These are phyloP conservation scores for Hystrix cristata DNA, from an alignment of 2,113 vertebrate species.

Conservation along the genomic window DNA sequence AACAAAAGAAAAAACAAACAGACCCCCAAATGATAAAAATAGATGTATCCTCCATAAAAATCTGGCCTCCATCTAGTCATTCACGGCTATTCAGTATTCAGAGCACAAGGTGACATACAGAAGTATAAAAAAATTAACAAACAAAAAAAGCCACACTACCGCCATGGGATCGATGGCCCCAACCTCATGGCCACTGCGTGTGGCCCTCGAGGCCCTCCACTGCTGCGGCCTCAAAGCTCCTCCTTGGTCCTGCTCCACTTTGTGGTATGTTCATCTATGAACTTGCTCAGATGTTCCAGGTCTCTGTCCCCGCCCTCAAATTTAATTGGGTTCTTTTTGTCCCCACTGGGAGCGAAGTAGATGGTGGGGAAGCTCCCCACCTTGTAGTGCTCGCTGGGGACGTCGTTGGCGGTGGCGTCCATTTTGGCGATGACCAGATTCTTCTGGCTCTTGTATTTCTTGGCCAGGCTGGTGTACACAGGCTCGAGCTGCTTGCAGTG, in stretches of 20 bases:
- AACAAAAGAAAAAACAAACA: conserved; percentile 78
- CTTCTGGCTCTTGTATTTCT: conserved; percentile 96
- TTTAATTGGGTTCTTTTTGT: conserved; percentile 95
- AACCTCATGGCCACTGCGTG: conserved; percentile 13
- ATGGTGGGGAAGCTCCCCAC: conserved; percentile 97
- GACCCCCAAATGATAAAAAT: conserved; percentile 88
- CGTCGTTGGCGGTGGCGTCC: conserved; percentile 96
- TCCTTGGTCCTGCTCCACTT: conserved; percentile 91
- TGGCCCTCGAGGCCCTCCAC: neutral
- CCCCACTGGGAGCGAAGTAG: conserved; percentile 94
- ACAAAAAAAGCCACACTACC: conserved; percentile 74
- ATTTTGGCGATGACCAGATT: conserved; percentile 98
- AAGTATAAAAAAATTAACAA: conserved; percentile 54
- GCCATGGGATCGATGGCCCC: conserved; percentile 60
- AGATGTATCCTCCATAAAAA: conserved; percentile 87
- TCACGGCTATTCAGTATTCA: conserved; percentile 85
- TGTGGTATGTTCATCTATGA: conserved; percentile 94
- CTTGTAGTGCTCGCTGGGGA: conserved; percentile 93
- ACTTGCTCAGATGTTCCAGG: conserved; percentile 94
- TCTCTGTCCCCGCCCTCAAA: conserved; percentile 94
- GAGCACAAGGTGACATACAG: conserved; percentile 77
- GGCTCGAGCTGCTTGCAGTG: conserved; percentile 98
- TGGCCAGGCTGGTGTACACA: conserved; percentile 93
- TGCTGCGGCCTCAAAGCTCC: conserved; percentile 91
- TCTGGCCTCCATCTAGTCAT: conserved; percentile 82